phyloP scores from a whole-genome alignment of 2,888 invertebrate species.

The Dexiosoma caninum region DNA sequence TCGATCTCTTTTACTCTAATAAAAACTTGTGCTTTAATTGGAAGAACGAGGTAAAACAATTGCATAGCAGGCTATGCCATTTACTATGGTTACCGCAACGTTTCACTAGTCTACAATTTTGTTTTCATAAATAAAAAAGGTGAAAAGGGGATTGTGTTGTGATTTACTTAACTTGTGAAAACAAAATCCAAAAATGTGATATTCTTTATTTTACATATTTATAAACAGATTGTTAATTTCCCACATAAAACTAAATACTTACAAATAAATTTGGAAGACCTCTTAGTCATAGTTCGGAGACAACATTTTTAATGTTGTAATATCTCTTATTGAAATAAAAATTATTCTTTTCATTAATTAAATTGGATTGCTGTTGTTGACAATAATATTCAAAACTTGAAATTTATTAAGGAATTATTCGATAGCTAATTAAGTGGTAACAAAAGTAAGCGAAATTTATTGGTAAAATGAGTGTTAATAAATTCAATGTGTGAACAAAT shows the following conservation, averaged over 20 bases:
- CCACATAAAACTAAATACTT: constrained; percentile 3
- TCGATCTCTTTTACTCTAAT: not conserved
- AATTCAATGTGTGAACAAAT: not conserved
- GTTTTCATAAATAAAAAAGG: constrained; percentile 35
- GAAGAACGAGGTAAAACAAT: constrained; percentile 25
- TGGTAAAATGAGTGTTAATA: not conserved
- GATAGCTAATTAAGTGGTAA: not conserved
- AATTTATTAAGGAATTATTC: not conserved
- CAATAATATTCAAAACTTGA: too few relatives aligned
- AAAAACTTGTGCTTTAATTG: not conserved
- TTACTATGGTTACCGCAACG: constrained; percentile 48
- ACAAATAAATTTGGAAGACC: constrained; percentile 18
- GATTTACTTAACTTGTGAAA: constrained; percentile 28
- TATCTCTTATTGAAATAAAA: constrained; percentile 5
- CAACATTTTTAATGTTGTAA: constrained; percentile 35
- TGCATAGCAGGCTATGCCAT: constrained; percentile 36
- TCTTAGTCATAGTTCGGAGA: constrained; percentile 28
- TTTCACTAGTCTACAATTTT: constrained; percentile 42
- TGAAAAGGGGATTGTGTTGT: not conserved
- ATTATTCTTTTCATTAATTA: not conserved
- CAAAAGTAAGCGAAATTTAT: constrained; percentile 8
- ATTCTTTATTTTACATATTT: constrained; percentile 7
- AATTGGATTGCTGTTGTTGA: not conserved
- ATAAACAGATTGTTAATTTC: constrained; percentile 14
- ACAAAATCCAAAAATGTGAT: constrained; percentile 39